Conservation (phyloP, 2,797 vertebrate species). For the Nasua narica region DNA sequence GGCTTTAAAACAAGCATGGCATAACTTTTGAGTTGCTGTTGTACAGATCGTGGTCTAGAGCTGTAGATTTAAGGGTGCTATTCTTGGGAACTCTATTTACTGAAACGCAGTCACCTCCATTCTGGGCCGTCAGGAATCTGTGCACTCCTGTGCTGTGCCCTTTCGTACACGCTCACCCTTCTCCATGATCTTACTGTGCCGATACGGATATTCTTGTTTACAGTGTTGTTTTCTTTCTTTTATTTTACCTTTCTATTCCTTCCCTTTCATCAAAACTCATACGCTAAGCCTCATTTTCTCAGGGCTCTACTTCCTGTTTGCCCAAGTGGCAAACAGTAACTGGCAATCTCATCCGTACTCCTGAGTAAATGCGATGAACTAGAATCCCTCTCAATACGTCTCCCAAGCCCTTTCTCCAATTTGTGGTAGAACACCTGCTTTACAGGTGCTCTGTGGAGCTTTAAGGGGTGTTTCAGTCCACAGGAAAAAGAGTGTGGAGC, state of each 20-base stretch:
- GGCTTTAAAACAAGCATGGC: background rate
- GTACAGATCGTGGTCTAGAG: background rate
- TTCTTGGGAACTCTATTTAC: background rate
- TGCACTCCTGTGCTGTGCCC: background rate
- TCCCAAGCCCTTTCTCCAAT: background rate
- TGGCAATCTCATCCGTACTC: background rate
- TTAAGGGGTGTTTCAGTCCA: background rate
- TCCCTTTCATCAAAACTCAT: background rate
- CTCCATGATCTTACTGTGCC: background rate
- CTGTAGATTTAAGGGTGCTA: background rate
- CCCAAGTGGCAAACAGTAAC: background rate
- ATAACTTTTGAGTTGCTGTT: background rate
- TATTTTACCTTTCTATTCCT: background rate
- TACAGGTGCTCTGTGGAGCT: background rate
- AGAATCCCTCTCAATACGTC: background rate
- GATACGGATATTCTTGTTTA: background rate
- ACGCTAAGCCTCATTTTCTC: background rate
- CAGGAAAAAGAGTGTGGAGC: background rate
- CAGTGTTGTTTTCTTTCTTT: background rate
- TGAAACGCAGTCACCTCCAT: background rate
- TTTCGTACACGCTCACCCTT: background rate
- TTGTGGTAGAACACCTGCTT: background rate
- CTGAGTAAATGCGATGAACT: background rate
- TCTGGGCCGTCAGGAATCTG: background rate
- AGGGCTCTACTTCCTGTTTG: background rate